phyloP scores from a whole-genome alignment of 2,797 vertebrate species.

The Syncerus caffer region DNA sequence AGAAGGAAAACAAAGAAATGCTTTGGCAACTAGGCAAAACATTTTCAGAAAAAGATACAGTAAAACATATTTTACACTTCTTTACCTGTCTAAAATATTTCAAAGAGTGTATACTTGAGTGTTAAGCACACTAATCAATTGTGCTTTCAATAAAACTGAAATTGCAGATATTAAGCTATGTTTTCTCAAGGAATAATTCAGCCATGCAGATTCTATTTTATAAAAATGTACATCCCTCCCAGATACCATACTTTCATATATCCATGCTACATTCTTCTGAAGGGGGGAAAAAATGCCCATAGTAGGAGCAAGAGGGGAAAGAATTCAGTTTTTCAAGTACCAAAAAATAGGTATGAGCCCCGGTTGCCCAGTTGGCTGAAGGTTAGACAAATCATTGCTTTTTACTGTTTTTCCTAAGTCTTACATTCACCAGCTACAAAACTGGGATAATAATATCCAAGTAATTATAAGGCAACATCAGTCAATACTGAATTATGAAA shows the following conservation, averaged over 20 bases:
- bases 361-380: rapidly evolving
- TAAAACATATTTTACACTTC: neutral
- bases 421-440: neutral
- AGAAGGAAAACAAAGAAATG: constrained; percentile 35
- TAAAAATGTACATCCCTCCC: neutral
- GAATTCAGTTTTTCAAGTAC: neutral
- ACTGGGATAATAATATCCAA: neutral
- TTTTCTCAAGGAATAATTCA: neutral
- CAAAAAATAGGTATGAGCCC: neutral
- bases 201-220: neutral
- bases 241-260: neutral
- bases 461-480: neutral
- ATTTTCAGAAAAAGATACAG: neutral
- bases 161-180: neutral
- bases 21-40: neutral
- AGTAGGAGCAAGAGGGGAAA: neutral
- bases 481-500: neutral
- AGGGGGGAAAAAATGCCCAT: rapidly evolving
- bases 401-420: neutral
- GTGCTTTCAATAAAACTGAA: constrained; percentile 12
- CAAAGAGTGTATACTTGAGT: neutral
- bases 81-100: neutral
- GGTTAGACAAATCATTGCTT: neutral
- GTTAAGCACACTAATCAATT: constrained; percentile 33
- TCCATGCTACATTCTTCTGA: neutral